phyloP scores from a whole-genome alignment of 2,888 invertebrate species.

The Prosapia bicincta region DNA sequence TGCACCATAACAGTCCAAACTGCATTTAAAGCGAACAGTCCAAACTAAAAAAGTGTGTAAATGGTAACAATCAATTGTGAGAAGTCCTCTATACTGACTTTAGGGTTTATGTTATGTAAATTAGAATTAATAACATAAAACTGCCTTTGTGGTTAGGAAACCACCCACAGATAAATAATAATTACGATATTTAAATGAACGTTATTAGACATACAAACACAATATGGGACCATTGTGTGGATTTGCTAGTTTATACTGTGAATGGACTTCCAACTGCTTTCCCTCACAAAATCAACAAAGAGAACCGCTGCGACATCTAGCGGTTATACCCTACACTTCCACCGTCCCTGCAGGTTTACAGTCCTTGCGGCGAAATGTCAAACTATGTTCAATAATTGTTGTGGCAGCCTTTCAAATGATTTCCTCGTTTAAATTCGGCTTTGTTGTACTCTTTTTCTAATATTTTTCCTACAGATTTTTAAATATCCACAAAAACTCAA shows the following conservation, averaged over 20 bases:
- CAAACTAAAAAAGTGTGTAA: too few relatives aligned
- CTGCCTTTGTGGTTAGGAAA: neutral
- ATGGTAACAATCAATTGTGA: too few relatives aligned
- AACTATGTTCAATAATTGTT: neutral
- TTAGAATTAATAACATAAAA: neutral
- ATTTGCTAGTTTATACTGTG: neutral
- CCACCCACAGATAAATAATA: constrained; percentile 12
- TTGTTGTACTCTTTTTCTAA: neutral
- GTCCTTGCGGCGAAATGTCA: neutral
- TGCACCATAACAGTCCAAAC: too few relatives aligned
- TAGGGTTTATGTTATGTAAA: neutral
- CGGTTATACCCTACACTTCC: neutral
- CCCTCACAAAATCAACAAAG: neutral
- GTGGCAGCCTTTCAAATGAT: neutral
- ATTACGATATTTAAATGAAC: constrained; percentile 25
- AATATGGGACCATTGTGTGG: neutral
- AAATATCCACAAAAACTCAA: too few relatives aligned
- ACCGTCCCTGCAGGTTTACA: neutral
- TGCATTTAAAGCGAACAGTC: too few relatives aligned
- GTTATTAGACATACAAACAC: neutral
- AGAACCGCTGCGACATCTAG: neutral
- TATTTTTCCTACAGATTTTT: too few relatives aligned
- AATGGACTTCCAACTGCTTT: neutral
- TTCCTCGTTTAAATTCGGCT: neutral
- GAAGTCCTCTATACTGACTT: too few relatives aligned